These are phyloP conservation scores for Champsocephalus esox DNA, from an alignment of 2,797 vertebrate genomes.

Conservation along the genomic window DNA sequence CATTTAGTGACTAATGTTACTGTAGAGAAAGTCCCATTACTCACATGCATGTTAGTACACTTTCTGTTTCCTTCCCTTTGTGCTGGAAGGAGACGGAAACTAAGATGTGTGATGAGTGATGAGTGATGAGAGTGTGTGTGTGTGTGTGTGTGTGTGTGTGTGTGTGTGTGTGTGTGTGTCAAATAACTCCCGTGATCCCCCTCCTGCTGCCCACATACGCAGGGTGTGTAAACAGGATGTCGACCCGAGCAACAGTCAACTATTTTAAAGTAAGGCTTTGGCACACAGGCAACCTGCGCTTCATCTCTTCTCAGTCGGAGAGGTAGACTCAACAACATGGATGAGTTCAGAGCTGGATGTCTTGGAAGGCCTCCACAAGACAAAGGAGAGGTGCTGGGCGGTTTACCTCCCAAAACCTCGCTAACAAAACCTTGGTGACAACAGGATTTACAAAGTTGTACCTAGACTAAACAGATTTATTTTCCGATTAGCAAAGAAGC, in stretches of 20 bases:
- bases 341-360: constrained; percentile 71
- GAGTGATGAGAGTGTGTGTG: constrained; percentile 1
- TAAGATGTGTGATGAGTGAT: neutral
- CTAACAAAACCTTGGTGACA: constrained; percentile 52
- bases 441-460: constrained; percentile 54
- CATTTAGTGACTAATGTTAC: neutral
- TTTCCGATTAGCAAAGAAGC: constrained; percentile 33
- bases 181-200: constrained; percentile 69
- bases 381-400: constrained; percentile 65
- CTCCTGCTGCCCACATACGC: constrained; percentile 68
- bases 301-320: constrained; percentile 57
- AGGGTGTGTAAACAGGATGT: constrained; percentile 83
- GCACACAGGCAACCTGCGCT: constrained; percentile 66
- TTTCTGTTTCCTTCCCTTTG: constrained; percentile 15
- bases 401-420: constrained; percentile 60
- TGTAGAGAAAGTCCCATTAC: neutral
- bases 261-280: constrained; percentile 72
- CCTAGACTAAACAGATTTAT: constrained; percentile 70
- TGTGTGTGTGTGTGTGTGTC: constrained; percentile 35
- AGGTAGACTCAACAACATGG: constrained; percentile 80
- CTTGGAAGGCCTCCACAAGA: constrained; percentile 62
- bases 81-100: constrained; percentile 10
- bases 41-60: neutral
- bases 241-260: constrained; percentile 69
- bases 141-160: constrained; percentile 37